Evolutionary conservation across 2,888 invertebrate genomes (phyloP).

Genomic region (Eristalis intricaria): DNA sequence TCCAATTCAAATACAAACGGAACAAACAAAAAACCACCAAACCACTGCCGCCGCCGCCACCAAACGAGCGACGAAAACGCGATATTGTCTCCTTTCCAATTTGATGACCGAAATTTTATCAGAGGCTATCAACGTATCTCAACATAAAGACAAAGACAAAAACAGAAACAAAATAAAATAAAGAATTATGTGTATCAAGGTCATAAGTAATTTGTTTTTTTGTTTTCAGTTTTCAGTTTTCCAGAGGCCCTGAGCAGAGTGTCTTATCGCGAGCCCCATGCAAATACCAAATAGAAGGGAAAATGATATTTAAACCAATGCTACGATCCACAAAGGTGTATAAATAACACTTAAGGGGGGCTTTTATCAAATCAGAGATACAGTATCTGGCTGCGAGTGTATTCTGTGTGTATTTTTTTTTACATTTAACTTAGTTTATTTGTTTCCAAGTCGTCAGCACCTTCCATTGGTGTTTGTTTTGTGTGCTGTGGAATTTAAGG

Average conservation of each 20-base stretch:
- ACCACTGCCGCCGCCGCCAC: neutral
- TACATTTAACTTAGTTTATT: slow-evolving; percentile 25
- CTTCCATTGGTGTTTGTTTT: slow-evolving; percentile 29
- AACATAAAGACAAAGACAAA: slow-evolving; percentile 5
- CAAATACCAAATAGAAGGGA: slow-evolving; percentile 38
- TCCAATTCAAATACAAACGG: neutral
- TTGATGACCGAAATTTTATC: slow-evolving; percentile 50
- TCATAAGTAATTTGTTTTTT: slow-evolving; percentile 12
- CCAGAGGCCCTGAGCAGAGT: neutral
- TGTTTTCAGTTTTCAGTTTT: neutral
- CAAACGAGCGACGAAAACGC: neutral
- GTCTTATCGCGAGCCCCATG: slow-evolving; percentile 38
- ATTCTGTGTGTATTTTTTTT: neutral
- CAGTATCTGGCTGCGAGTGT: slow-evolving; percentile 8
- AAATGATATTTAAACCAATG: slow-evolving; percentile 12
- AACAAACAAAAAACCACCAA: neutral
- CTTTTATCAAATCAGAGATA: slow-evolving; percentile 34
- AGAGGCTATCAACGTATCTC: slow-evolving; percentile 27
- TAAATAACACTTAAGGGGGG: slow-evolving; percentile 20
- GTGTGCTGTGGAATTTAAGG: slow-evolving; percentile 50
- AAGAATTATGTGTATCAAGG: slow-evolving; percentile 40
- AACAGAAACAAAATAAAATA: neutral
- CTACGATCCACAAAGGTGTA: neutral
- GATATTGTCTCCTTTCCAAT: slow-evolving; percentile 14
- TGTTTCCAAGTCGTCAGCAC: slow-evolving; percentile 35